Evolutionary conservation across 2,113 vertebrate species (phyloP).

Genomic region (Phylloscopus trochilus): DNA sequence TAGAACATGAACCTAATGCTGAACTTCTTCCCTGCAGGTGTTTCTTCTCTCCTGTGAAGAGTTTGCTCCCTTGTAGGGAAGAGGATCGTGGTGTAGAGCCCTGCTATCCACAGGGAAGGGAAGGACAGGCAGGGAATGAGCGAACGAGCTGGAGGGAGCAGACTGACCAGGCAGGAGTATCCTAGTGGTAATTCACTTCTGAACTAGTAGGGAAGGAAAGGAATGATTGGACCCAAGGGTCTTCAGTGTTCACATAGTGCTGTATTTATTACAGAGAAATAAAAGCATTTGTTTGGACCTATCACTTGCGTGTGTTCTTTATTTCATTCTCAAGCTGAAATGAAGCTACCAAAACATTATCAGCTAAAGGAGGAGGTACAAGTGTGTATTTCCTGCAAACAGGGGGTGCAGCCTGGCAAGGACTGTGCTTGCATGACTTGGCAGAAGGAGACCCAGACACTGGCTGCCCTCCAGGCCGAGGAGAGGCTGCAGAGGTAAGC

Average conservation of each 20-base stretch:
- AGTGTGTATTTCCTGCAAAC: rapidly evolving
- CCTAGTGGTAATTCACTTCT: background rate
- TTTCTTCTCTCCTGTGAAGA: slow-evolving; percentile 68
- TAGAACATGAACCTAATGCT: background rate
- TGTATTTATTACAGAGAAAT: slow-evolving; percentile 26
- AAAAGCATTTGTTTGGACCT: slow-evolving; percentile 47
- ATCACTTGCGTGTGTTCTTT: background rate
- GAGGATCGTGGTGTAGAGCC: background rate
- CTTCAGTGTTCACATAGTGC: background rate
- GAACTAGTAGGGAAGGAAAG: background rate
- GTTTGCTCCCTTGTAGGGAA: background rate
- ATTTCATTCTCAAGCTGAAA: background rate
- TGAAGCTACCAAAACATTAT: background rate
- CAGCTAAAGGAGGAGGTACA: background rate
- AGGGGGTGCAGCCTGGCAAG: background rate
- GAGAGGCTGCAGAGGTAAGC: background rate
- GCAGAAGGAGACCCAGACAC: background rate
- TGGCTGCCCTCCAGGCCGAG: background rate
- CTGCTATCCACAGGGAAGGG: background rate
- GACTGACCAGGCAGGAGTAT: background rate
- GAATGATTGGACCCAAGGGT: background rate
- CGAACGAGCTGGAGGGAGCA: background rate
- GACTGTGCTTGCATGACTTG: background rate
- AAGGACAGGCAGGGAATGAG: background rate
- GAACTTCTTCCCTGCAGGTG: slow-evolving; percentile 18